Percentiles rank a stretch among this genome's conserved stretches.
These are phyloP conservation scores for Lytechinus variegatus DNA, from an alignment of 35 echinoderm and acorn worm genomes.

Conservation along the genomic window DNA sequence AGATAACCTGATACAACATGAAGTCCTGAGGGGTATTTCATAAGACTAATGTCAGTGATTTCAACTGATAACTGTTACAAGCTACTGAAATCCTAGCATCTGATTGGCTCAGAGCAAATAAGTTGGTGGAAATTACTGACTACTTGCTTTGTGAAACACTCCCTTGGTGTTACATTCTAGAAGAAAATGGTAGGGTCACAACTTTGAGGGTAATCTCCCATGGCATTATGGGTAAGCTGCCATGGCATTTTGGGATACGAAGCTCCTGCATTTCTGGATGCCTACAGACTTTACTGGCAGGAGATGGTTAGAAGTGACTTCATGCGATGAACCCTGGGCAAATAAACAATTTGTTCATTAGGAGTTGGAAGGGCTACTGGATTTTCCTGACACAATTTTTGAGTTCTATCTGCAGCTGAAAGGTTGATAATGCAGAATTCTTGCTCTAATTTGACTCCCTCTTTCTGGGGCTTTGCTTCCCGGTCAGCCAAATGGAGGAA, in stretches of 20 bases:
- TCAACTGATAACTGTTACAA: too few species aligned
- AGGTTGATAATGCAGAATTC: background rate
- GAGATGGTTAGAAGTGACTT: background rate
- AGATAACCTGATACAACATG: background rate
- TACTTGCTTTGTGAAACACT: too few species aligned
- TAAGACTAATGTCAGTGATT: too few species aligned
- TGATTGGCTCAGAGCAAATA: too few species aligned
- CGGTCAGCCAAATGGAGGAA: background rate
- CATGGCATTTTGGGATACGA: constrained; percentile 2
- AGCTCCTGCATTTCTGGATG: background rate
- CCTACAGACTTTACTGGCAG: background rate
- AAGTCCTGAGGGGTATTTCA: background rate
- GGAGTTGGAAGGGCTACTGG: background rate
- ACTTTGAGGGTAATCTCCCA: background rate
- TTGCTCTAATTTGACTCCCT: background rate
- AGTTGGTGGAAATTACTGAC: too few species aligned
- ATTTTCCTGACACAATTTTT: constrained; percentile 1
- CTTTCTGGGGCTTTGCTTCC: background rate
- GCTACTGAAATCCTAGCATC: too few species aligned
- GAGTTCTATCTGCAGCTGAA: background rate
- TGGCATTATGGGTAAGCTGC: background rate
- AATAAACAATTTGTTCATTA: constrained; percentile 15
- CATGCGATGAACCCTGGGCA: background rate
- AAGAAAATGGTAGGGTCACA: background rate
- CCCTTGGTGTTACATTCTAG: background rate